Evolutionary conservation across 1,140 invertebrate genomes (phyloP).

Genomic region (Platyscapa corneri): DNA sequence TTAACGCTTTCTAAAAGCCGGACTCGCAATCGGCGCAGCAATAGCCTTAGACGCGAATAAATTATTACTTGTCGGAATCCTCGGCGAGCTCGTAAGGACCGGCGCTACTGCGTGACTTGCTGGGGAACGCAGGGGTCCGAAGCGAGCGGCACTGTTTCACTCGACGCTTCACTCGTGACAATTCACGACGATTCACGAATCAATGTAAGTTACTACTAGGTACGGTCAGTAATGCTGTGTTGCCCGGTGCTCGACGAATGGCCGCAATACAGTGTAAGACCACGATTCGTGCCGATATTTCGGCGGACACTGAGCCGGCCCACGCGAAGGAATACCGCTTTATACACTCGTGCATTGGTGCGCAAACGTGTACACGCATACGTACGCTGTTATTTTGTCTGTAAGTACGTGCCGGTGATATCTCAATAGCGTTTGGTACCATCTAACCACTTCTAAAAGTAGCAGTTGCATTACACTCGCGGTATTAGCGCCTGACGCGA

Average conservation of each 20-base stretch:
- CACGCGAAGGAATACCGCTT: conserved; percentile 25
- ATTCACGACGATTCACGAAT: too few species aligned
- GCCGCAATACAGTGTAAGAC: not conserved
- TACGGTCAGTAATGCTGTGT: too few species aligned
- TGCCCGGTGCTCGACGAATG: not conserved
- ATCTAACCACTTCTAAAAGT: not conserved
- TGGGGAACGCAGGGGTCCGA: too few species aligned
- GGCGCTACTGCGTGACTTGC: too few species aligned
- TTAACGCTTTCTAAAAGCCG: too few species aligned
- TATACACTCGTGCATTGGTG: conserved; percentile 17
- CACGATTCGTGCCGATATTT: conserved; percentile 37
- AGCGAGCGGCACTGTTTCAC: not conserved
- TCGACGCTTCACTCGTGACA: not conserved
- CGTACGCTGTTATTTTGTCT: not conserved
- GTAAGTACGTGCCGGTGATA: not conserved
- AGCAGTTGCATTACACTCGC: not conserved
- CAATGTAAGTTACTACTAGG: too few species aligned
- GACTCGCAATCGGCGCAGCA: too few species aligned
- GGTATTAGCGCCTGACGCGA: not conserved
- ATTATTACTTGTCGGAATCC: too few species aligned
- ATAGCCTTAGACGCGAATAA: too few species aligned
- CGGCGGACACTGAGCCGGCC: conserved; percentile 38
- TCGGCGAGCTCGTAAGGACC: not conserved
- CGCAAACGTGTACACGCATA: not conserved
- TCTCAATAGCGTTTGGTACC: not conserved